Conservation (phyloP, 2,113 vertebrate genomes). For the Phoenicopterus ruber region DNA sequence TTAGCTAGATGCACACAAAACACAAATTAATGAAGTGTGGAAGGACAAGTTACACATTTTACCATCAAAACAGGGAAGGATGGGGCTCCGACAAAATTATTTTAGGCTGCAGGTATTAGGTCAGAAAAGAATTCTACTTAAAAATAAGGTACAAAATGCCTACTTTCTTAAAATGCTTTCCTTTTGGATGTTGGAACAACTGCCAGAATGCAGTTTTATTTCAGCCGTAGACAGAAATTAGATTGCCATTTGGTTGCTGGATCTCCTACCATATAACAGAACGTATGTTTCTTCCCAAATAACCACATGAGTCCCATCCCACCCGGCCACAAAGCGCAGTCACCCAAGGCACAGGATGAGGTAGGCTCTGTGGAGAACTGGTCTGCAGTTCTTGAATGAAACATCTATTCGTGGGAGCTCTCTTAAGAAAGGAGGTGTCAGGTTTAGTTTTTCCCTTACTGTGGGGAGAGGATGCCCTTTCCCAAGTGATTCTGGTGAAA, state of each 20-base stretch:
- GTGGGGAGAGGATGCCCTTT: background rate
- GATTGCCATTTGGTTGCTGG: background rate
- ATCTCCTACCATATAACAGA: background rate
- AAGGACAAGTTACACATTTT: constrained; percentile 17
- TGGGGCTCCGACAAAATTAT: background rate
- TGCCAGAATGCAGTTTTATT: background rate
- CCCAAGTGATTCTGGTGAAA: background rate
- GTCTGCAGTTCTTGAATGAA: background rate
- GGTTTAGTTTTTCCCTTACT: background rate
- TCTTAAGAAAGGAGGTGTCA: background rate
- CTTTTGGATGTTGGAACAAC: background rate
- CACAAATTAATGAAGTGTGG: constrained; percentile 8
- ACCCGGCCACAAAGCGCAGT: background rate
- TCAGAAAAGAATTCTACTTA: background rate
- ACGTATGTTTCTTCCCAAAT: background rate
- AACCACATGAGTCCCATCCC: background rate
- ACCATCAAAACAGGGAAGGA: background rate
- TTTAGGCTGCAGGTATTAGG: background rate
- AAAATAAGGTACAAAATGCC: background rate
- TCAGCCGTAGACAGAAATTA: background rate
- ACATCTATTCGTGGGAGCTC: background rate
- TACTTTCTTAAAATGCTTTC: background rate
- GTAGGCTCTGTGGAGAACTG: background rate
- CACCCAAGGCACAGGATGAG: background rate
- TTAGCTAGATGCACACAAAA: background rate